A percentile compares a stretch with the other conserved stretches of the same genome.
These are phyloP conservation scores for Neuroterus valhalla DNA, from an alignment of 1,140 invertebrate genomes.

Conservation along the genomic window DNA sequence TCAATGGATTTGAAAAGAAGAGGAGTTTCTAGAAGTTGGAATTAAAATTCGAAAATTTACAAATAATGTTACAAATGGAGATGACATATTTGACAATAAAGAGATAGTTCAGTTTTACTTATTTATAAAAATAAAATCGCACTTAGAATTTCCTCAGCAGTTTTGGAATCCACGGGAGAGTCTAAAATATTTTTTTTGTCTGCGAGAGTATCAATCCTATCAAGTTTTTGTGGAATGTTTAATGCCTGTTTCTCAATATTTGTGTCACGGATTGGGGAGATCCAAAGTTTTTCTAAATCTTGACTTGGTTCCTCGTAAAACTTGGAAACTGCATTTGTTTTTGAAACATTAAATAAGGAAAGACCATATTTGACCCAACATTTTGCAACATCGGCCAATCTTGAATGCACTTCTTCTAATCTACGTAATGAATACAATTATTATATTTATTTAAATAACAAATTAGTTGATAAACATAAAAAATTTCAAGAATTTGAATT, in stretches of 20 bases:
- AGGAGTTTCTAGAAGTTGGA: background rate
- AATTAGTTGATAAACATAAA: too few species aligned
- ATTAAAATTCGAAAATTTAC: too few species aligned
- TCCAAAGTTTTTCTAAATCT: constrained; percentile 40
- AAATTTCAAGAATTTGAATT: too few species aligned
- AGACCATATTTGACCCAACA: constrained; percentile 82
- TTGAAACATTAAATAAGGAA: constrained; percentile 77
- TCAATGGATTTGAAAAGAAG: constrained; percentile 76
- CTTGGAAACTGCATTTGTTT: constrained; percentile 67
- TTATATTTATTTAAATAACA: too few species aligned
- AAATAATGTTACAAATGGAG: too few species aligned
- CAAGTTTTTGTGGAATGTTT: too few species aligned
- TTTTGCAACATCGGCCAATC: constrained; percentile 78
- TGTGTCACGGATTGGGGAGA: background rate
- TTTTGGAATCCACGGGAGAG: background rate
- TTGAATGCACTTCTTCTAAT: constrained; percentile 74
- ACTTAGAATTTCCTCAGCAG: background rate
- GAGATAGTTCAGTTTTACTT: too few species aligned
- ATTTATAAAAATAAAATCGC: too few species aligned
- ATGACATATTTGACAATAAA: too few species aligned
- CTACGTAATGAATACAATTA: constrained; percentile 40
- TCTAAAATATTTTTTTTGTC: background rate
- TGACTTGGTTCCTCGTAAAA: constrained; percentile 54
- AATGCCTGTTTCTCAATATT: background rate
- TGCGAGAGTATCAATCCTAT: background rate